These are phyloP conservation scores for cat (Felis catus) DNA, from an alignment of 2,113 vertebrate genomes.

Conservation along the genomic window DNA sequence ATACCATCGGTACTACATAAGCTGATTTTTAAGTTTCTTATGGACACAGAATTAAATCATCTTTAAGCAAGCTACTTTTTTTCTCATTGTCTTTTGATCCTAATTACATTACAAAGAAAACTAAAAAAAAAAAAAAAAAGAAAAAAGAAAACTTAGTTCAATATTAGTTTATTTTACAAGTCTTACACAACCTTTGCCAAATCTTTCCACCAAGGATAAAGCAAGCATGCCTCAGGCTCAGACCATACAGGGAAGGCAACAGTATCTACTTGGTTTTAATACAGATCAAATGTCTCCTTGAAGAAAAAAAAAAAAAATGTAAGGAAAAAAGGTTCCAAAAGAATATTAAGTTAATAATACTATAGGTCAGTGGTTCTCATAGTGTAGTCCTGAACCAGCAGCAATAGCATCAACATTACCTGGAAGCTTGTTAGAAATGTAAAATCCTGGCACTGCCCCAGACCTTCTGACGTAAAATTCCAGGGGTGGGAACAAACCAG, in stretches of 20 bases:
- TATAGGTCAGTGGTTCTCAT: background rate
- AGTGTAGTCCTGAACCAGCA: background rate
- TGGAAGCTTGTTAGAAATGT: background rate
- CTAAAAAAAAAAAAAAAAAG: background rate
- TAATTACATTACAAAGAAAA: background rate
- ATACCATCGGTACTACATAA: background rate
- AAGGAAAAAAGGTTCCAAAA: background rate
- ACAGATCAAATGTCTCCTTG: background rate
- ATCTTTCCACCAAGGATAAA: background rate
- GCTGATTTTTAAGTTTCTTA: background rate
- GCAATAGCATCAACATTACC: background rate
- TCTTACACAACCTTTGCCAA: background rate
- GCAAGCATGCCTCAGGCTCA: background rate
- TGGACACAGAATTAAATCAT: background rate
- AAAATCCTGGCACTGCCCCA: background rate
- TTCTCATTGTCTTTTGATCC: background rate
- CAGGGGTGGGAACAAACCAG: background rate
- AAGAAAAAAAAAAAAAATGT: background rate
- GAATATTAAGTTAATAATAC: background rate
- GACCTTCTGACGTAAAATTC: background rate
- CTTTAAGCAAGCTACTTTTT: background rate
- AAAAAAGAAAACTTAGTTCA: background rate
- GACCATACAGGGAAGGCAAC: background rate
- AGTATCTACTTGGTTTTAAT: background rate
- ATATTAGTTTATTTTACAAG: background rate